Base-by-base conservation (phyloP, 2,888 invertebrate species). In the Melikaiella ostensackeni region DNA sequence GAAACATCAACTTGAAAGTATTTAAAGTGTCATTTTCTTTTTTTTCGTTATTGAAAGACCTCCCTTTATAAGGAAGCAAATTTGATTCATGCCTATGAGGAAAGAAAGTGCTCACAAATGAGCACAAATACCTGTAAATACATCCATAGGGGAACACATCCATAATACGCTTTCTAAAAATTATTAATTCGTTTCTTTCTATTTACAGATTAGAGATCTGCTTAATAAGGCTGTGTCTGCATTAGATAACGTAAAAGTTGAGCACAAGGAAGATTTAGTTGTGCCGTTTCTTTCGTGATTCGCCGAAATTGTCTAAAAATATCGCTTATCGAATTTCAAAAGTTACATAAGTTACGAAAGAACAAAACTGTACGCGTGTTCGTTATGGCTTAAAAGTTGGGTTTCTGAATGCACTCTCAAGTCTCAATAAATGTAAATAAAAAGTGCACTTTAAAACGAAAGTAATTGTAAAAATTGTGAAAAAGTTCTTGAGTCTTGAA, bases 211-310 rank as follows among this genome's bases (percentile, higher is more conserved):
- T 88, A 94, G 93, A 78, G 93, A 92, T 81, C 94, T 95, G 75
- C 93, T 96, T 57, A 94, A 94, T 85, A 94, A 95, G 89, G 95
- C 96, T 5, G 94, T 95, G 16, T 92, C 93, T 42, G 96, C 97
- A 74, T 93, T 97, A 80, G 94, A 94, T 21, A 96, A 96, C 83
- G 94, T 98, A n/a, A 95, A 95, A 88, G 96, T 98, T 77, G 96
- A 97, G 87, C 97, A 98, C 88, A 96, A 96, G 90, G 98, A 98
- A 91, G 97, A 97, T 87, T 92, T 98, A 86, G 97, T 98, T 79
- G 97, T 98, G 75, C 97, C 97, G 13, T 98, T 98, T 93, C 93
- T 91, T 74, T 90, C 91, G 86, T 91, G 91, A 91, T 89, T 84
- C 33, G 19, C 19, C 16, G 27, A 66, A 50, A 57, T 57, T 13